These are phyloP conservation scores for Myotis lucifugus DNA, from an alignment of 2,113 vertebrate genomes.

Conservation along the genomic window DNA sequence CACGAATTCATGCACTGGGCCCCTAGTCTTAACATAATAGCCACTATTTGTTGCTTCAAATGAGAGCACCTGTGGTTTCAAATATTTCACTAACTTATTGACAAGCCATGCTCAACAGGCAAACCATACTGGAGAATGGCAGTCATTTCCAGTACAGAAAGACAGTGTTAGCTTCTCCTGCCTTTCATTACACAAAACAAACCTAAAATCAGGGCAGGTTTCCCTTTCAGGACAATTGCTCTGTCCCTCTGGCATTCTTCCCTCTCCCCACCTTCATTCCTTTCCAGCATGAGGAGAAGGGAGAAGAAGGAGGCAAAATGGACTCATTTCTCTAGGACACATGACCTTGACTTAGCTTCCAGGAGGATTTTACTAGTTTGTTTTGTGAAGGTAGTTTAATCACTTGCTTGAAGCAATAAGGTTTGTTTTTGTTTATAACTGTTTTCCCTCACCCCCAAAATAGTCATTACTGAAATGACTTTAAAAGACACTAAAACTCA, in stretches of 20 bases:
- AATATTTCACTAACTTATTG: background rate
- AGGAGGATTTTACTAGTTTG: background rate
- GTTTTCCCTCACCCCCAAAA: background rate
- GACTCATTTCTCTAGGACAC: background rate
- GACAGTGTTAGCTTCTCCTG: background rate
- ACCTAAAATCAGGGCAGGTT: too few relatives aligned
- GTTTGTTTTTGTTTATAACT: background rate
- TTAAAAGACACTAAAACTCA: background rate
- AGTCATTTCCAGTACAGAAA: background rate
- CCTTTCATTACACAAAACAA: background rate
- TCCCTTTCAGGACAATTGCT: background rate
- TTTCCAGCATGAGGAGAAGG: background rate
- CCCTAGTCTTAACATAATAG: background rate
- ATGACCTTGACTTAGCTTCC: background rate
- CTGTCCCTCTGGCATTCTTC: background rate
- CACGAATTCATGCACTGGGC: too few relatives aligned
- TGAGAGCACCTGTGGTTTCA: background rate
- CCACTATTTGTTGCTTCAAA: background rate
- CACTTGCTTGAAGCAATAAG: background rate
- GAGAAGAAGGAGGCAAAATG: background rate
- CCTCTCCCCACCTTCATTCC: background rate
- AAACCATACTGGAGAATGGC: background rate
- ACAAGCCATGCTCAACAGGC: background rate
- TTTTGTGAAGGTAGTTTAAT: constrained; percentile 36
- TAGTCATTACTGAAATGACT: background rate